Percentiles rank a stretch among this genome's conserved stretches.
Conservation (phyloP, 2,797 vertebrate genomes). For the Avahi laniger region DNA sequence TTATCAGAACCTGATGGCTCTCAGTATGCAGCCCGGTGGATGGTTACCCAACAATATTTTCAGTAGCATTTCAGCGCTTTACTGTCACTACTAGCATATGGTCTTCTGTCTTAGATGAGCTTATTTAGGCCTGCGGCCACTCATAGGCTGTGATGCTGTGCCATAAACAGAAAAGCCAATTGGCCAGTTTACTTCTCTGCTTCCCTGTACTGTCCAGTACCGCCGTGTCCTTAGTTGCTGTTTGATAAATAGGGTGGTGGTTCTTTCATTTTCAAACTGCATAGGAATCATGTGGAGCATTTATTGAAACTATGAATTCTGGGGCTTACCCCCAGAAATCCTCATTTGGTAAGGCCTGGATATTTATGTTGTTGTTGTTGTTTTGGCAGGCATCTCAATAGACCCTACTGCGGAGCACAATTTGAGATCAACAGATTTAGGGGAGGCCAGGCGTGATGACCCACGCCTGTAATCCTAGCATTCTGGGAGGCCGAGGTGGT, state of each 20-base stretch:
- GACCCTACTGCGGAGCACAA: not conserved
- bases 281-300: not conserved
- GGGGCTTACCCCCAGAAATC: not conserved
- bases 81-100: not conserved
- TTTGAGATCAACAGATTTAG: not conserved
- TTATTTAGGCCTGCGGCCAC: not conserved
- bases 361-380: not conserved
- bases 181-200: not conserved
- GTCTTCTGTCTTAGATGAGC: not conserved
- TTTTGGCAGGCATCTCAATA: not conserved
- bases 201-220: not conserved
- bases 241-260: not conserved
- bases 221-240: not conserved
- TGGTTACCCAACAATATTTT: not conserved
- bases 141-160: too few species aligned
- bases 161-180: not conserved
- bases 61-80: not conserved
- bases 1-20: not conserved
- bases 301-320: not conserved
- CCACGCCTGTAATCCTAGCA: too few species aligned
- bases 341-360: not conserved
- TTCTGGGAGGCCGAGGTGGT: too few species aligned
- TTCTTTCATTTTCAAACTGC: not conserved
- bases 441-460: not conserved
- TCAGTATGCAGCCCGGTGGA: not conserved